phyloP scores from a whole-genome alignment of 2,888 invertebrate species.

The Nephrotoma guestfalica region DNA sequence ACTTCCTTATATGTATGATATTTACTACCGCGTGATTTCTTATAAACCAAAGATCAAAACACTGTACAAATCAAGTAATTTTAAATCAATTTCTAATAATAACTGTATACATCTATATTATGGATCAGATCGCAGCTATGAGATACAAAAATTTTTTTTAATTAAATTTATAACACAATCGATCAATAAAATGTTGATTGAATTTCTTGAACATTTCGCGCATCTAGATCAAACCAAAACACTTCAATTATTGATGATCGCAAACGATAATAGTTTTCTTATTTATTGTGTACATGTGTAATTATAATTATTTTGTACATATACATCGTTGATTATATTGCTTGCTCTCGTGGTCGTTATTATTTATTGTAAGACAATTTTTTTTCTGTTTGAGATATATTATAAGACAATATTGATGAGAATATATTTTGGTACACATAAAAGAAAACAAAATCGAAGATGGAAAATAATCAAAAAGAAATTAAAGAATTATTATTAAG shows the following conservation, averaged over 20 bases:
- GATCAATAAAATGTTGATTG: background rate
- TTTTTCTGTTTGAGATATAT: background rate
- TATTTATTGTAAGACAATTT: background rate
- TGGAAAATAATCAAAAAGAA: background rate
- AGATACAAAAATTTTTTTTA: background rate
- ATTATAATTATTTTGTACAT: background rate
- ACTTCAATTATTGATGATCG: background rate
- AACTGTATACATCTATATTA: background rate
- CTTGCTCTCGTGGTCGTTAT: background rate
- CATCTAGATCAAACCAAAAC: background rate
- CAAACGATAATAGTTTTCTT: background rate
- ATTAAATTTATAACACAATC: background rate
- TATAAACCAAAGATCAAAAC: background rate
- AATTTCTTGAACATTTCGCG: background rate
- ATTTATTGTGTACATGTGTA: background rate
- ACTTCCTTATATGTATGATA: background rate
- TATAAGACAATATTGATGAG: background rate
- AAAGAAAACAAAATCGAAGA: background rate
- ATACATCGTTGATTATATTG: background rate
- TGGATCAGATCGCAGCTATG: background rate
- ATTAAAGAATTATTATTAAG: background rate
- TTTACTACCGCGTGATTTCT: background rate
- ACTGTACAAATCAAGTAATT: background rate
- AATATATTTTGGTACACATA: background rate
- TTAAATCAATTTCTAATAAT: background rate